Base-by-base conservation (phyloP, 2,797 vertebrate species). In the Triplophysa bombifrons region DNA sequence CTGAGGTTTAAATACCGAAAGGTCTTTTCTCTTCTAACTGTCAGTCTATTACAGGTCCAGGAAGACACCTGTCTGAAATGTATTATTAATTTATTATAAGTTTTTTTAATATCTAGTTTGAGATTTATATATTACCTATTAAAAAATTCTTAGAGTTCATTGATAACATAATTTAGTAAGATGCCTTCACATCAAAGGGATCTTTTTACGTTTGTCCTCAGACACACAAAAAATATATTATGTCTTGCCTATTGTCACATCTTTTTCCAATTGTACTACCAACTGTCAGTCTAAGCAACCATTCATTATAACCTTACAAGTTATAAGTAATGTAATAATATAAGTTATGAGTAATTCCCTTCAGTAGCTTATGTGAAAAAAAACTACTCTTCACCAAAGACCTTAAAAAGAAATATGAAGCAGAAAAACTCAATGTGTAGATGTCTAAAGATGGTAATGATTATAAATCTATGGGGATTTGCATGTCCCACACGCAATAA, bases 401-500 rank as follows among this genome's bases (percentile, higher is more conserved):
- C 89, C 88, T 89, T 91, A 90, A 88, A 90, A 22, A 90, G 87
- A 92, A 91, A 92, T 88, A 69, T 64, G 89, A 92, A 83, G 87
- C 86, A 85, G 76, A 84, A 83, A 87, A 87, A 86, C 84, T 89
- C 87, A 86, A 86, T 86, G 84, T 84, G 86, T 81, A 82, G 86
- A 84, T 86, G 81, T 86, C 88, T 85, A 90, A 90, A 90, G 86
- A 80, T 84, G 56, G 55, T 25, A 85, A 91, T 90, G 88, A 89
- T 88, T 90, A 89, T 89, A 90, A 90, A 93, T 93, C 83, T 88
- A 86, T 86, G 84, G 86, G 89, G 87, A 91, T 92, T 91, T 89
- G 88, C 89, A 90, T 90, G 88, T 91, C 91, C 81, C 86, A 85
- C 73, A 71, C 58, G 80, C 81, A 86, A 88, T 83, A 87, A 83